Percentiles rank a stretch among this genome's conserved stretches.
Conservation (phyloP, 2,888 invertebrate species). For the Brachycybe producta region DNA sequence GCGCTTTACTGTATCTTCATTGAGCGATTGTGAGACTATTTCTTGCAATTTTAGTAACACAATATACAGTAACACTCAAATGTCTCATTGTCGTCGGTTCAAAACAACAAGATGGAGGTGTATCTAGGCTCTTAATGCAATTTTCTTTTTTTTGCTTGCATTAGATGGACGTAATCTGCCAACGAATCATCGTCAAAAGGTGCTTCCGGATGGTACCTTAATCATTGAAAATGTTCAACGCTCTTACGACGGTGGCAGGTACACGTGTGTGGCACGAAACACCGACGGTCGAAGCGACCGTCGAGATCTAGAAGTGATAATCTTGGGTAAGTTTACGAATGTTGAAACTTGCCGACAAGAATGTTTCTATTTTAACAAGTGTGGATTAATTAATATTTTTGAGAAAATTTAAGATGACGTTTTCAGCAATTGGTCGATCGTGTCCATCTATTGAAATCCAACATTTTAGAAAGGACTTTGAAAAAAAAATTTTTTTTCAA, state of each 20-base stretch:
- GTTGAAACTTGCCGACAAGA: not conserved
- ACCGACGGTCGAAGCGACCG: conserved; percentile 2
- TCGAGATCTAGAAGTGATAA: conserved; percentile 15
- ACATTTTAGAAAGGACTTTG: not conserved
- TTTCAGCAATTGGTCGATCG: no score
- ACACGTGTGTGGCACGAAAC: conserved; percentile 17
- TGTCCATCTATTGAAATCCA: not conserved
- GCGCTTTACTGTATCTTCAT: no score
- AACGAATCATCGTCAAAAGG: conserved; percentile 17
- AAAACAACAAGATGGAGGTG: not conserved
- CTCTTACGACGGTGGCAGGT: conserved; percentile 13
- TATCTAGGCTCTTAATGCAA: not conserved
- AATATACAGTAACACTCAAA: no score
- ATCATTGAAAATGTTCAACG: conserved; percentile 16
- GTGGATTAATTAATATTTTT: no score
- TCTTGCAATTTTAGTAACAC: no score
- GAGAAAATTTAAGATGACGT: no score
- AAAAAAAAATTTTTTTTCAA: not conserved
- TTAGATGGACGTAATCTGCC: conserved; percentile 15
- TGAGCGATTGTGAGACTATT: no score
- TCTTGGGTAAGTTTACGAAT: conserved; percentile 10
- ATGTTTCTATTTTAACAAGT: no score
- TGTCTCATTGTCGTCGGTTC: not conserved
- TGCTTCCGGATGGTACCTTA: conserved; percentile 17
- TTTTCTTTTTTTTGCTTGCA: not conserved